Conservation (phyloP, 2,113 vertebrate species). For the Thamnophis sirtalis region DNA sequence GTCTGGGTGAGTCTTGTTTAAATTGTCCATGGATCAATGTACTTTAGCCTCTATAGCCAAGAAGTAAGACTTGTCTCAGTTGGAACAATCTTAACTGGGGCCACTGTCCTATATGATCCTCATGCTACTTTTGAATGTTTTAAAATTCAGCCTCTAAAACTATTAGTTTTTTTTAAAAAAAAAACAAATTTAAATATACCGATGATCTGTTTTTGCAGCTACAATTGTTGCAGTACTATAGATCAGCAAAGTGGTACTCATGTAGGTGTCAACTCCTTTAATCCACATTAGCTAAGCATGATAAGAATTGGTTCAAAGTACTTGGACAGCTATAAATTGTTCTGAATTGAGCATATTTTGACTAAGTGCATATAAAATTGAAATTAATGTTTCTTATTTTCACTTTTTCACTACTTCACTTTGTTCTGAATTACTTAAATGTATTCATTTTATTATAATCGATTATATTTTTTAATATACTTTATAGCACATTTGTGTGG, state of each 20-base stretch:
- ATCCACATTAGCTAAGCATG: background rate
- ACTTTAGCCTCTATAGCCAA: constrained; percentile 44
- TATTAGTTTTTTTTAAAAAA: background rate
- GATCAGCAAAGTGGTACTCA: background rate
- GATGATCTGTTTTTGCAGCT: background rate
- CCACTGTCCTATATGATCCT: constrained; percentile 48
- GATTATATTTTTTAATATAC: background rate
- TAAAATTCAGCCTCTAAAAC: background rate
- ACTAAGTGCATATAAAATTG: background rate
- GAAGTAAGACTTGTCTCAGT: constrained; percentile 46
- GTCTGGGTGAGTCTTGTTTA: constrained; percentile 68
- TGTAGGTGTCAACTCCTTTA: background rate
- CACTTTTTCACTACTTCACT: background rate
- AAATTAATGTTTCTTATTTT: background rate
- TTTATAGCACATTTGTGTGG: background rate
- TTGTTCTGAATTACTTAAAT: background rate
- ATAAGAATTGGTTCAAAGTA: background rate
- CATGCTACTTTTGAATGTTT: constrained; percentile 46
- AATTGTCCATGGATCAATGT: constrained; percentile 64
- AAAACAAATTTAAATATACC: background rate
- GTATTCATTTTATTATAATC: background rate
- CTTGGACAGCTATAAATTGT: background rate
- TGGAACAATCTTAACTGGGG: constrained; percentile 55
- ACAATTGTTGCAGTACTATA: background rate
- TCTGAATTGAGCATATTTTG: background rate